These are phyloP conservation scores for Sebastes hubbsi DNA, from an alignment of 2,797 vertebrate genomes.

Conservation along the genomic window DNA sequence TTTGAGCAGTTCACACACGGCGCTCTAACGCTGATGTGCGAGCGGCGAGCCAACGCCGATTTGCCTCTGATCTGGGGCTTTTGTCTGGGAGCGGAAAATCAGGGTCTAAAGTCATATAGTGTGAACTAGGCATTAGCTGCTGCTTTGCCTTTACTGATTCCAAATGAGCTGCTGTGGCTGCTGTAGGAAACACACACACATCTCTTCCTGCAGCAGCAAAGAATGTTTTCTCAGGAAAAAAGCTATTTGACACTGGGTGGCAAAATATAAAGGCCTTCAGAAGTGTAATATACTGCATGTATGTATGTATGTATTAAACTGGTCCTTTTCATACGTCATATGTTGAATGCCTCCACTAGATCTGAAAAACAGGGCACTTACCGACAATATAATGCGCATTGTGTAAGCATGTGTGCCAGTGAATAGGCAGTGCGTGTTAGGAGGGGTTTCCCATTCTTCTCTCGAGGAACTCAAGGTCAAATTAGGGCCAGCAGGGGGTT, in stretches of 20 bases:
- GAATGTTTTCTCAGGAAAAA: slow-evolving; percentile 28
- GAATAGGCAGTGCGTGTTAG: slow-evolving; percentile 28
- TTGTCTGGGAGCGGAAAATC: too few species aligned
- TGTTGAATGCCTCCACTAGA: slow-evolving; percentile 7
- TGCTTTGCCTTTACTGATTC: neutral
- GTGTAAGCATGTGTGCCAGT: slow-evolving; percentile 11
- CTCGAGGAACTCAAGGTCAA: slow-evolving; percentile 54
- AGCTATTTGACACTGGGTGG: slow-evolving; percentile 3
- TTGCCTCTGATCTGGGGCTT: too few species aligned
- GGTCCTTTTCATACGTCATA: neutral
- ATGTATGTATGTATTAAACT: neutral
- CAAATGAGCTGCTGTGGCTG: neutral
- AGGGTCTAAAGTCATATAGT: too few species aligned
- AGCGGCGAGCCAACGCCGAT: too few species aligned
- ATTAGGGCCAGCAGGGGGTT: slow-evolving; percentile 29
- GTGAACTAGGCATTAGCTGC: neutral
- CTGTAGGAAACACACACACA: slow-evolving; percentile 7
- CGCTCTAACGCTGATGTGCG: too few species aligned
- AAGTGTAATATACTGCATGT: neutral
- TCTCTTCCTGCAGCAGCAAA: slow-evolving; percentile 6
- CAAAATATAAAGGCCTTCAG: slow-evolving; percentile 2
- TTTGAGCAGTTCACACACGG: too few species aligned
- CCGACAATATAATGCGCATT: slow-evolving; percentile 30
- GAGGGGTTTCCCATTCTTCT: slow-evolving; percentile 59
- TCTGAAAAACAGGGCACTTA: slow-evolving; percentile 14